A percentile compares a stretch with the other conserved stretches of the same genome.
These are phyloP conservation scores for Percina caprodes DNA, from an alignment of 2,113 vertebrate species.

Conservation along the genomic window DNA sequence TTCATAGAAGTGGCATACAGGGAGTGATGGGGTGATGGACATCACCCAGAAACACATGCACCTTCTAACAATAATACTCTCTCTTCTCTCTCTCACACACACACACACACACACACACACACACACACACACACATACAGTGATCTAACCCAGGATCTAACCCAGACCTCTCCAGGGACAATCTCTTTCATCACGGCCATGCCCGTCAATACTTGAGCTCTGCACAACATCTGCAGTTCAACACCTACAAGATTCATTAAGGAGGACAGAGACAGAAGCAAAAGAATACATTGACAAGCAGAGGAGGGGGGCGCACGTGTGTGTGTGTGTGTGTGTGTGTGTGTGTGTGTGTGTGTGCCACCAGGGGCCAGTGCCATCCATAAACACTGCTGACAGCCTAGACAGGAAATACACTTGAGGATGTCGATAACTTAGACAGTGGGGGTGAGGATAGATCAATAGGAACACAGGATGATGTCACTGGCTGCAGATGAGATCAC, in stretches of 20 bases:
- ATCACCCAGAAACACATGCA: constrained; percentile 35
- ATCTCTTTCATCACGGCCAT: constrained; percentile 43
- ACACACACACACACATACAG: background rate
- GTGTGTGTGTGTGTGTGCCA: constrained; percentile 49
- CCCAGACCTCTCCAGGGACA: constrained; percentile 22
- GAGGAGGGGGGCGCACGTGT: constrained; percentile 22
- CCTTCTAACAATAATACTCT: constrained; percentile 24
- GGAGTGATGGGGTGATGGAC: constrained; percentile 25
- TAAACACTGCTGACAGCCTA: constrained; percentile 71
- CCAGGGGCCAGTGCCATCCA: constrained; percentile 59
- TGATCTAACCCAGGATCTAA: constrained; percentile 42
- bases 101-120: background rate
- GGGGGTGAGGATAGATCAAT: constrained; percentile 65
- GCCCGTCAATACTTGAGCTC: constrained; percentile 56
- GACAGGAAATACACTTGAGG: constrained; percentile 79
- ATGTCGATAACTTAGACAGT: constrained; percentile 73
- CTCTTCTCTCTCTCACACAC: background rate
- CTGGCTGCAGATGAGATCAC: constrained; percentile 59
- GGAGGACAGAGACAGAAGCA: constrained; percentile 40
- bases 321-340: constrained; percentile 16
- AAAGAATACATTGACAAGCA: constrained; percentile 53
- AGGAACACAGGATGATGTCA: constrained; percentile 65
- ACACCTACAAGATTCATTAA: constrained; percentile 71
- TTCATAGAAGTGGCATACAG: constrained; percentile 20
- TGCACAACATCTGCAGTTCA: constrained; percentile 55